Evolutionary conservation across 2,888 invertebrate genomes (phyloP).

Genomic region (Drosophila greeni): DNA sequence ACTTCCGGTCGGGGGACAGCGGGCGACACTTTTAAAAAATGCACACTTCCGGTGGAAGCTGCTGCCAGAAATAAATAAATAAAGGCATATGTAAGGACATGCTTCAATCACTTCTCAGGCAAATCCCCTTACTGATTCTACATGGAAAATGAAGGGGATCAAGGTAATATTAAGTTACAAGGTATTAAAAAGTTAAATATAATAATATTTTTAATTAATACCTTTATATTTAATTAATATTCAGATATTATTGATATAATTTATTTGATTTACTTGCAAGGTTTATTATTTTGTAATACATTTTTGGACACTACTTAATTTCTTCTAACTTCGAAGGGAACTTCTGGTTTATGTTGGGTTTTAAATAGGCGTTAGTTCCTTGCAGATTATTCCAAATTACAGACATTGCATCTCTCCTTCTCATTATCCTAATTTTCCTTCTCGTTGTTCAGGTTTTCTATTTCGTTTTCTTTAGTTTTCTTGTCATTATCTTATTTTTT

Average conservation of each 20-base stretch:
- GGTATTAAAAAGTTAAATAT: not conserved
- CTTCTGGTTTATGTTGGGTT: not conserved
- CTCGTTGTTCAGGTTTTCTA: too few relatives aligned
- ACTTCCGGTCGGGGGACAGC: too few relatives aligned
- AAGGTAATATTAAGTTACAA: not conserved
- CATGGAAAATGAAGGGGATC: not conserved
- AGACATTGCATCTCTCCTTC: too few relatives aligned
- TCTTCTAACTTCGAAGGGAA: not conserved
- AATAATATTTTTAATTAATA: too few relatives aligned
- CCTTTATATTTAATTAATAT: too few relatives aligned
- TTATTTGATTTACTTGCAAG: not conserved
- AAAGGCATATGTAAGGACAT: not conserved
- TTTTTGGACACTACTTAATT: not conserved
- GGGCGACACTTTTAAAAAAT: slow-evolving; percentile 2
- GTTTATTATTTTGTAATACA: not conserved
- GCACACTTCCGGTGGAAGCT: not conserved
- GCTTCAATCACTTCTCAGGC: not conserved
- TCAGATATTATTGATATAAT: not conserved
- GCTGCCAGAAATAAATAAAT: not conserved
- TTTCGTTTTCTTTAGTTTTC: not conserved
- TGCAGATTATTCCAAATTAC: too few relatives aligned
- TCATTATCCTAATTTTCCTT: too few relatives aligned
- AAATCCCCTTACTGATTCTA: not conserved
- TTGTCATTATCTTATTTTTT: not conserved
- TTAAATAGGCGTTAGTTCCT: too few relatives aligned